A percentile compares a stretch with the other conserved stretches of the same genome.
Evolutionary conservation across 2,888 invertebrate species (phyloP).

Genomic region (Exephanes ischioxanthus): DNA sequence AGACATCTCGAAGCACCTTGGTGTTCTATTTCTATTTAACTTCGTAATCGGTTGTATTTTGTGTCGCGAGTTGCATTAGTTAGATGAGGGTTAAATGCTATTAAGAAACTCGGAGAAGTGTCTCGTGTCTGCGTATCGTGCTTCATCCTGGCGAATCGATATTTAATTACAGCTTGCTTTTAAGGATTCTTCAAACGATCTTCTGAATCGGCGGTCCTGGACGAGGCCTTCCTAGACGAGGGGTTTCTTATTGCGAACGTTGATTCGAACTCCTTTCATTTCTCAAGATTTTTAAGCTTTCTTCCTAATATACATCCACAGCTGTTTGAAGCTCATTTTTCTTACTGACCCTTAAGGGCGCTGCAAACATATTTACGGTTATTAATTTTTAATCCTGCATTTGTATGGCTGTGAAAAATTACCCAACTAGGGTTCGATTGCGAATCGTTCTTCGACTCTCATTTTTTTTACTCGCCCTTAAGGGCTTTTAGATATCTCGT

Average conservation of each 20-base stretch:
- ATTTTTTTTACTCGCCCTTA: no score
- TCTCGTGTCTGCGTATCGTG: constrained; percentile 8
- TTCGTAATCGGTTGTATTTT: not conserved
- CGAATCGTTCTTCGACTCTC: no score
- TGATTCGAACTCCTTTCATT: not conserved
- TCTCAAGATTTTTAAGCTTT: no score
- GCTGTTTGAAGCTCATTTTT: no score
- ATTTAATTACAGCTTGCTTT: not conserved
- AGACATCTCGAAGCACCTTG: no score
- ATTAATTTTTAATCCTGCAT: no score
- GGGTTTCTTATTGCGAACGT: not conserved
- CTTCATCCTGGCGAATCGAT: not conserved
- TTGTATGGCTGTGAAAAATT: no score
- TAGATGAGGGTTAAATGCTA: constrained; percentile 4
- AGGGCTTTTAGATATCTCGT: no score
- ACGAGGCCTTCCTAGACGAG: not conserved
- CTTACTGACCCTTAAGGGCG: no score
- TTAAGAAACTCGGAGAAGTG: constrained; percentile 1
- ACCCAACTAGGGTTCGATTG: no score
- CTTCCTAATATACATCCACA: no score
- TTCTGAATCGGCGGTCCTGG: not conserved
- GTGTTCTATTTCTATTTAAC: constrained; percentile 6
- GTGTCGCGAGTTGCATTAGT: constrained; percentile 3
- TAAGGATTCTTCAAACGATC: constrained; percentile 2
- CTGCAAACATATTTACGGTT: no score